Evolutionary conservation across 2,113 vertebrate genomes (phyloP), one percentile per base, ranked within the genome.

Genomic region (zebrafish (Danio rerio)): DNA sequence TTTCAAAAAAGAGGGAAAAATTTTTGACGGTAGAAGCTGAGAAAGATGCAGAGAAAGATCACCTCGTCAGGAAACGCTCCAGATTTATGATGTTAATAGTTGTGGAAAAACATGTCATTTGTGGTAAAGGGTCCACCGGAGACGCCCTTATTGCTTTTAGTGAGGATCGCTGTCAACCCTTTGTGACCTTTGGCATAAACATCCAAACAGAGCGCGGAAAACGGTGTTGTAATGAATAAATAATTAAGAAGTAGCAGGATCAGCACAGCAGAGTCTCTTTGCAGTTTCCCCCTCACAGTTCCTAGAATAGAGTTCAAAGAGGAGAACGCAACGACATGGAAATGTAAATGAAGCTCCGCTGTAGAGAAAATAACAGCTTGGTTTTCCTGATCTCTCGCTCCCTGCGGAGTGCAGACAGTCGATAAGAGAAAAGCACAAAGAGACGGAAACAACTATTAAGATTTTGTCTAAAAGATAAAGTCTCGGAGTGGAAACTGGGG

Each of bases 331-430:
- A 31, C 2, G 16, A 73, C 21, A 77, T 40, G 18, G 16, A 77
- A 63, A 77, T 63, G 75, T 21, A 77, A 77, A 77, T 63, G 12
- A 62, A 63, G 58, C 16, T 20, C 45, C 10, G 58, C 21, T 50
- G 20, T 45, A 18, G 9, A 47, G 65, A 47, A 68, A 47, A 71
- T 52, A 71, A 21, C 45, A 71, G 69, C 69, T 71, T 62, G 7
- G 45, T 61, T 62, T 47, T 47, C 43, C 18, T 21, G 42, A n/a
- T 61, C 55, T 76, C 58, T 49, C 20, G 7, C 43, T 77, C 59
- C 74, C 75, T 31, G 49, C 20, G 8, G 69, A 52, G 47, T 8
- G 43, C 56, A 71, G 69, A 49, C 45, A 3, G 70, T 16, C 21
- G 21, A 55, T 53, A 72, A 50, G 56, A 77, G 20, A 40, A 63